Evolutionary conservation across 2,797 vertebrate genomes (phyloP).

Genomic region (Oryzias dopingdopingensis): DNA sequence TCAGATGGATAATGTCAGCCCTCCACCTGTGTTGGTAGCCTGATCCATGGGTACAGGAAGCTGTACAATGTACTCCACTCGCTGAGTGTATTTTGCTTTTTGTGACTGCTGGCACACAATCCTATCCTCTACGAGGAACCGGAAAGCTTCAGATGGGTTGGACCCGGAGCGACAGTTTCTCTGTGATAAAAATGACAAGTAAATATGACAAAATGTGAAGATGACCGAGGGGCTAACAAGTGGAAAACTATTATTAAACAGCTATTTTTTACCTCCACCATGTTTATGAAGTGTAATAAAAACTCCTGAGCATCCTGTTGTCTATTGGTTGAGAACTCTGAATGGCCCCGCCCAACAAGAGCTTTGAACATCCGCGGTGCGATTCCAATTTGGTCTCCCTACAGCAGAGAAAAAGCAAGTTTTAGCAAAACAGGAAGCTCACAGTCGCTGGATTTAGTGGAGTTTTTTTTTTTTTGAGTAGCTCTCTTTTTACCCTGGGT

Average conservation of each 20-base stretch:
- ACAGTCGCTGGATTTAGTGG: neutral
- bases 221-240: too few relatives aligned
- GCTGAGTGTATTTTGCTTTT: slow-evolving; percentile 97
- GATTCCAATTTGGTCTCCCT: slow-evolving; percentile 95
- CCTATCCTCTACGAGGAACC: slow-evolving; percentile 96
- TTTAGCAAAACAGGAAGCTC: slow-evolving; percentile 4
- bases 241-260: neutral
- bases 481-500: slow-evolving; percentile 81
- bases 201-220: neutral
- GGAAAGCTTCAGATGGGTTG: slow-evolving; percentile 96
- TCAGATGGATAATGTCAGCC: neutral
- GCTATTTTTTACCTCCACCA: slow-evolving; percentile 91
- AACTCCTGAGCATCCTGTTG: slow-evolving; percentile 99
- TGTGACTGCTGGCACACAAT: slow-evolving; percentile 96
- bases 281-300: slow-evolving; percentile 98
- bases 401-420: slow-evolving; percentile 25
- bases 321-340: slow-evolving; percentile 97
- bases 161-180: slow-evolving; percentile 95
- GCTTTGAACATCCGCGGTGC: slow-evolving; percentile 97
- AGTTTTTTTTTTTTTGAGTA: slow-evolving; percentile 8
- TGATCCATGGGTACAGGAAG: slow-evolving; percentile 97
- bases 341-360: slow-evolving; percentile 93
- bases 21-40: slow-evolving; percentile 92
- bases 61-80: slow-evolving; percentile 98
- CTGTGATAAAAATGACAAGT: slow-evolving; percentile 62